These are phyloP conservation scores for Ormyrus nitidulus DNA, from an alignment of 2,888 invertebrate species.

Conservation along the genomic window DNA sequence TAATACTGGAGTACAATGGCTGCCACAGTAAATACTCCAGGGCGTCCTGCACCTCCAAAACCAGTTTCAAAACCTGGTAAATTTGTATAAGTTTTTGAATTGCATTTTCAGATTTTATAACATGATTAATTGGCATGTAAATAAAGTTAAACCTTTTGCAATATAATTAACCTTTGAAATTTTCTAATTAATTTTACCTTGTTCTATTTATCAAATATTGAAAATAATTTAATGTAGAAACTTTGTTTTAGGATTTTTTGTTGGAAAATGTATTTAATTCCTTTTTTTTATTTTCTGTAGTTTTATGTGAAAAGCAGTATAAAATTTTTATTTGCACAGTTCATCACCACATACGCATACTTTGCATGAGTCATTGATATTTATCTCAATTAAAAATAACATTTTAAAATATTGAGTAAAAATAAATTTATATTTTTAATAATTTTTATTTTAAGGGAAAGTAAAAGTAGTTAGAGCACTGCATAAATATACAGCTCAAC, in stretches of 20 bases:
- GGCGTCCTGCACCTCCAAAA: constrained; percentile 69
- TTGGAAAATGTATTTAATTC: background rate
- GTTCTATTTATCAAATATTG: constrained; percentile 29
- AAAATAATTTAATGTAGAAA: background rate
- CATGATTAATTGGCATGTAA: constrained; percentile 36
- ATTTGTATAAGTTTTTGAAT: constrained; percentile 52
- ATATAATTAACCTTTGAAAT: constrained; percentile 3
- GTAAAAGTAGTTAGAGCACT: constrained; percentile 79
- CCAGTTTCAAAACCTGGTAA: constrained; percentile 73
- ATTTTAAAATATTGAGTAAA: background rate
- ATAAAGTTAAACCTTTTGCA: constrained; percentile 29
- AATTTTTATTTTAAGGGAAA: constrained; percentile 71
- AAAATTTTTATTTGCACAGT: constrained; percentile 1
- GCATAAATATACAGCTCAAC: constrained; percentile 78
- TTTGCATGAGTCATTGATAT: constrained; percentile 22
- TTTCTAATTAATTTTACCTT: constrained; percentile 19
- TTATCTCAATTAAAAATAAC: background rate
- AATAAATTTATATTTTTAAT: constrained; percentile 21
- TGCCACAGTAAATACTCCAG: constrained; percentile 61
- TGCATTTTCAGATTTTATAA: constrained; percentile 8
- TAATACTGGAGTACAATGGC: constrained; percentile 57
- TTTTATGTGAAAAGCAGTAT: background rate
- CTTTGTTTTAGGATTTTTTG: background rate
- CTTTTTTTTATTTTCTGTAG: background rate
- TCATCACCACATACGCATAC: background rate